A percentile compares a stretch with the other conserved stretches of the same genome.
Conservation (phyloP, 2,113 vertebrate species). For the Camelus bactrianus region DNA sequence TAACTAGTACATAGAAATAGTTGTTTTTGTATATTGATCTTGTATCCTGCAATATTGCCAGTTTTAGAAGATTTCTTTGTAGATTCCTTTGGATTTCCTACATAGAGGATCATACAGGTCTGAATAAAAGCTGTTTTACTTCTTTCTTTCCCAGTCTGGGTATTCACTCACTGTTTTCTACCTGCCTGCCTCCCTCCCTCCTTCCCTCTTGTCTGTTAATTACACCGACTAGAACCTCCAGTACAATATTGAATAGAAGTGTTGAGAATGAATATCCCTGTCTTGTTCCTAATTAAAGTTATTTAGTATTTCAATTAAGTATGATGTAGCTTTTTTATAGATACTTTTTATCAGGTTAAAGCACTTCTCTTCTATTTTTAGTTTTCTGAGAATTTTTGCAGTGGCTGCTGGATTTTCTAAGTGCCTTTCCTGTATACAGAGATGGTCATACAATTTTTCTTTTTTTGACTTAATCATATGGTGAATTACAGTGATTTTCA, state of each 20-base stretch:
- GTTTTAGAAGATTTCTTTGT: not conserved
- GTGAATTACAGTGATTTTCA: constrained; percentile 23
- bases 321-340: not conserved
- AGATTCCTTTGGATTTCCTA: not conserved
- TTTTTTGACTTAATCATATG: not conserved
- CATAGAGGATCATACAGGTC: not conserved
- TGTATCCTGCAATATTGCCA: not conserved
- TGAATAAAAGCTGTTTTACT: constrained; percentile 6
- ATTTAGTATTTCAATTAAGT: constrained; percentile 2
- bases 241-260: not conserved
- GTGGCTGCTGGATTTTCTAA: constrained; percentile 11
- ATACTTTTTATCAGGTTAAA: constrained; percentile 1
- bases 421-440: not conserved
- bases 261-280: not conserved
- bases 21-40: not conserved
- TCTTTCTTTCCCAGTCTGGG: not conserved
- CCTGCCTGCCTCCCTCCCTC: not conserved
- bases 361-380: not conserved
- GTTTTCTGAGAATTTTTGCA: constrained; percentile 42
- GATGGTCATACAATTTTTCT: not conserved
- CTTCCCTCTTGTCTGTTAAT: not conserved
- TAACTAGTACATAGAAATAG: not conserved
- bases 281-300: constrained; percentile 18
- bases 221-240: not conserved
- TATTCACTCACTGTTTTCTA: not conserved